Evolutionary conservation across 2,113 vertebrate species (phyloP).

Genomic region (Collichthys lucidus): DNA sequence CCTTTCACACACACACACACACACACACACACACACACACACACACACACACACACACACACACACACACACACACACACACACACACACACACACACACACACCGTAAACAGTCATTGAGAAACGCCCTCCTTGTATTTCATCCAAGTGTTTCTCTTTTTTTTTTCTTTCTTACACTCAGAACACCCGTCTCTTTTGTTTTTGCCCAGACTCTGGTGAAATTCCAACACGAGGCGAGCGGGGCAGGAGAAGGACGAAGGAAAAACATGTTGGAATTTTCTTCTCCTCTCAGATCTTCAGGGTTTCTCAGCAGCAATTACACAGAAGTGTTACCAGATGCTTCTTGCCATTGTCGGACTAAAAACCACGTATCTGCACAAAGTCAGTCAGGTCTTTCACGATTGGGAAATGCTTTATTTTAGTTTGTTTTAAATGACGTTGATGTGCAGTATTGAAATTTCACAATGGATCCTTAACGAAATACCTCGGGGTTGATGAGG

Average conservation of each 20-base stretch:
- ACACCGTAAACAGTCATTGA: slow-evolving; percentile 38
- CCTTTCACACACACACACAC: slow-evolving; percentile 26
- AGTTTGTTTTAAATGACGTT: slow-evolving; percentile 10
- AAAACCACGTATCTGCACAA: slow-evolving; percentile 68
- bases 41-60: no score
- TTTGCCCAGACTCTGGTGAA: slow-evolving; percentile 66
- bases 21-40: slow-evolving; percentile 40
- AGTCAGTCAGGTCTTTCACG: slow-evolving; percentile 59
- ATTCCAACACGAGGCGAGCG: slow-evolving; percentile 68
- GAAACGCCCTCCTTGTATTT: slow-evolving; percentile 54
- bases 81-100: no score
- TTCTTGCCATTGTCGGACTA: slow-evolving; percentile 64
- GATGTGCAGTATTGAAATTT: slow-evolving; percentile 37
- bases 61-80: no score
- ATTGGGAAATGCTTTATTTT: slow-evolving; percentile 11
- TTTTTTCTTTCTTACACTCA: neutral
- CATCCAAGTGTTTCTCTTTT: slow-evolving; percentile 35
- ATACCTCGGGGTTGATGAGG: slow-evolving; percentile 8
- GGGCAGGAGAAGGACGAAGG: slow-evolving; percentile 69
- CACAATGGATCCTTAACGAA: slow-evolving; percentile 6
- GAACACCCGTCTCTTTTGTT: slow-evolving; percentile 73
- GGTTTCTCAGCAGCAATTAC: slow-evolving; percentile 82
- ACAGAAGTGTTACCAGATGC: slow-evolving; percentile 82
- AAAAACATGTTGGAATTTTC: slow-evolving; percentile 80
- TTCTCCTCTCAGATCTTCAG: slow-evolving; percentile 81